These are phyloP conservation scores for Papilio protenor DNA, from an alignment of 2,888 invertebrate species.

Conservation along the genomic window DNA sequence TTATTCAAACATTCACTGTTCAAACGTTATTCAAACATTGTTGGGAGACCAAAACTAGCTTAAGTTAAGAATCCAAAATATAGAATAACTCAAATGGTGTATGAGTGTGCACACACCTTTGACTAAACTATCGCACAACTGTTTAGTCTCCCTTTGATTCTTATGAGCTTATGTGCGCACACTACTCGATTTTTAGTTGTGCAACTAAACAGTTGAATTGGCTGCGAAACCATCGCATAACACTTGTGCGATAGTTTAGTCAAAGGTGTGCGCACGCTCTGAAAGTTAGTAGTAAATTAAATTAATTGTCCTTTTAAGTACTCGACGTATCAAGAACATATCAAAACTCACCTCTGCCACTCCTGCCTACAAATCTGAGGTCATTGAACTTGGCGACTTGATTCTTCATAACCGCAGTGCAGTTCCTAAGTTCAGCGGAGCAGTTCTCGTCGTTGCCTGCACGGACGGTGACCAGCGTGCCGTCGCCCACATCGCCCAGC, in stretches of 20 bases:
- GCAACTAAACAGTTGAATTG: no score
- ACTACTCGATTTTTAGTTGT: no score
- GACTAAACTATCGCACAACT: no score
- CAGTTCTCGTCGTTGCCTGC: constrained; percentile 99
- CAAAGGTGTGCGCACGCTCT: neutral
- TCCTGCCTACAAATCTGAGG: constrained; percentile 97
- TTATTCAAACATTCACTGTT: neutral
- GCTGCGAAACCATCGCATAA: no score
- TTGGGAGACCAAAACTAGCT: neutral
- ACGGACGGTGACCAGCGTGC: constrained; percentile 95
- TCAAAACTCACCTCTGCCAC: constrained; percentile 94
- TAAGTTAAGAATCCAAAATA: neutral
- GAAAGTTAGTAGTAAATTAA: neutral
- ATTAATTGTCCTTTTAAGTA: neutral
- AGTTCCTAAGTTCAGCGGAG: constrained; percentile 96
- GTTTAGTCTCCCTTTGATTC: no score
- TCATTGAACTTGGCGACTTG: constrained; percentile 99
- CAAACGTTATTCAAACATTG: neutral
- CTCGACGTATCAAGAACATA: neutral
- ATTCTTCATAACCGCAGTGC: constrained; percentile 97
- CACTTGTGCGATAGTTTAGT: no score
- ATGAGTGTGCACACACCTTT: no score
- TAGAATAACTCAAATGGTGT: neutral
- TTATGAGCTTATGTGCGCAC: no score
- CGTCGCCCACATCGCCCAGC: constrained; percentile 96